These are phyloP conservation scores for Gandaritis pyraliata DNA, from an alignment of 2,888 invertebrate genomes.

Conservation along the genomic window DNA sequence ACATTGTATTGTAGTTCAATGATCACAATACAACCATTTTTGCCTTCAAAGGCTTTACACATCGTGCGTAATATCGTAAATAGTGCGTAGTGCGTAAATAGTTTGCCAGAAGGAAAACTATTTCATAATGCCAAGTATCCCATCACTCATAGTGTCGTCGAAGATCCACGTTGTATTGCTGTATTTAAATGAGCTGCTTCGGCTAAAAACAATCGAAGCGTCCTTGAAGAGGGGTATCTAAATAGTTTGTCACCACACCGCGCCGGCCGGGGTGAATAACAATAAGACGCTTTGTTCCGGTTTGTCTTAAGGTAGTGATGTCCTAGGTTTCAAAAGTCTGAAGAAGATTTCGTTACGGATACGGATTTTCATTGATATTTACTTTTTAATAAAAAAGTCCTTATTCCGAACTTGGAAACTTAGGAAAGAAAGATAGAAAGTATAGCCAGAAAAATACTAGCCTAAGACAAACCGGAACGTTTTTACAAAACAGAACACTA, in stretches of 20 bases:
- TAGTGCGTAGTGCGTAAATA: too few species aligned
- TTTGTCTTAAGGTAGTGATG: constrained; percentile 29
- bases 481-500: too few species aligned
- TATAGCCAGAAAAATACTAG: too few species aligned
- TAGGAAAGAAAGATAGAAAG: too few species aligned
- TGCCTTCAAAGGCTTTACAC: too few species aligned
- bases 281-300: constrained; percentile 78
- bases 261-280: constrained; percentile 79
- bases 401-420: too few species aligned
- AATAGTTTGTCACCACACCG: constrained; percentile 71
- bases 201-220: constrained; percentile 62
- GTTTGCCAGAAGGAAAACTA: background rate
- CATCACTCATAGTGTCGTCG: constrained; percentile 18
- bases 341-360: constrained; percentile 1
- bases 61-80: too few species aligned
- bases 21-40: too few species aligned
- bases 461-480: too few species aligned
- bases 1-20: too few species aligned
- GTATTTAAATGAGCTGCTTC: constrained; percentile 51
- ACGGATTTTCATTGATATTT: too few species aligned
- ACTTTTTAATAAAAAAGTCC: too few species aligned
- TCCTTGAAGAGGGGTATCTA: constrained; percentile 64
- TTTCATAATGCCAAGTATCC: constrained; percentile 11
- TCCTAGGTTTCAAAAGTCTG: background rate
- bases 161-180: constrained; percentile 35